Percentiles rank a stretch among this genome's conserved stretches.
Conservation (phyloP, 2,888 invertebrate species). For the Nomada goodeniana region DNA sequence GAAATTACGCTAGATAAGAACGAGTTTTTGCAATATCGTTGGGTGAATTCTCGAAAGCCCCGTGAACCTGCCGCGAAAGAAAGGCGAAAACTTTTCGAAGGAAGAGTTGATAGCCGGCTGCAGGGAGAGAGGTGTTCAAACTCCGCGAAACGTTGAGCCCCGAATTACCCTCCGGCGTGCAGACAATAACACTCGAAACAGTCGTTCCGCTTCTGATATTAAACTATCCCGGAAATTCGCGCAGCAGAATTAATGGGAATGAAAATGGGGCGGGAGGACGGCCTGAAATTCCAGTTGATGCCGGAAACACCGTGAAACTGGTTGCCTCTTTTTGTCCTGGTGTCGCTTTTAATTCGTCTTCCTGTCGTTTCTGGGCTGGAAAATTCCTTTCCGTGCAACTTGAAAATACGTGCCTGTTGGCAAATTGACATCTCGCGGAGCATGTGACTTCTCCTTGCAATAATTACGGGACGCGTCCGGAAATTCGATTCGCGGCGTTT, state of each 20-base stretch:
- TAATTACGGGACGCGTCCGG: not conserved
- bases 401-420: not conserved
- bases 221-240: constrained; percentile 52
- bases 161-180: constrained; percentile 42
- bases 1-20: constrained; percentile 19
- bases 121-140: not conserved
- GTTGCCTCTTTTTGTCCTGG: constrained; percentile 19
- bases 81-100: not conserved
- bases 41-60: not conserved
- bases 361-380: constrained; percentile 35
- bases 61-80: not conserved
- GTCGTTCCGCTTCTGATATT: constrained; percentile 59
- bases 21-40: not conserved
- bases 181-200: constrained; percentile 60
- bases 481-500: not conserved
- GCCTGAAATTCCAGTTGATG: constrained; percentile 39
- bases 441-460: not conserved
- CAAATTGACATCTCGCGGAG: not conserved
- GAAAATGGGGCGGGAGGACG: constrained; percentile 29
- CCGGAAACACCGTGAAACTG: constrained; percentile 27
- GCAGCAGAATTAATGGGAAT: constrained; percentile 49
- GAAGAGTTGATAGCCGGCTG: not conserved
- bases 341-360: constrained; percentile 30
- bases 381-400: constrained; percentile 32
- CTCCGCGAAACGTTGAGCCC: not conserved